phyloP scores from a whole-genome alignment of 2,888 invertebrate genomes.

The Pammene fasciana region DNA sequence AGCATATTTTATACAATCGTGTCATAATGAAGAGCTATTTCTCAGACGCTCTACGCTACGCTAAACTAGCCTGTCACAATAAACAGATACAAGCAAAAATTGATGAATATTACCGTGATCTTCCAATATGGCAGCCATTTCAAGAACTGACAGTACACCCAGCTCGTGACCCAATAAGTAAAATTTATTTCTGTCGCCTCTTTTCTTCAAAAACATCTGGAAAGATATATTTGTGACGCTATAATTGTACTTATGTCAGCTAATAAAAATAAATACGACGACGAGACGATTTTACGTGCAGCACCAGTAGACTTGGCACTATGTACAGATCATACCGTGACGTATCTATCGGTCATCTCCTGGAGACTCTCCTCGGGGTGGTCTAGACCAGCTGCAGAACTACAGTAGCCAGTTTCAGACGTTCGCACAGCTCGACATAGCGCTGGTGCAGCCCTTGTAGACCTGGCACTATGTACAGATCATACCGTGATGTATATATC shows the following conservation, averaged over 20 bases:
- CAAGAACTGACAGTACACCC: slow-evolving; percentile 61
- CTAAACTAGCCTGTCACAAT: too few species aligned
- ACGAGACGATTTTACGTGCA: too few species aligned
- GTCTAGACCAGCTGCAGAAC: slow-evolving; percentile 60
- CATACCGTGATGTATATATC: slow-evolving; percentile 47
- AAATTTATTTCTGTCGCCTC: slow-evolving; percentile 51
- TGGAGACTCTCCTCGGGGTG: slow-evolving; percentile 50
- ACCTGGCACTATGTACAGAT: not conserved
- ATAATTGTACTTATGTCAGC: too few species aligned
- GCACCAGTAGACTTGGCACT: too few species aligned
- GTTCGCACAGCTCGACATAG: not conserved
- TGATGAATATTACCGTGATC: slow-evolving; percentile 53
- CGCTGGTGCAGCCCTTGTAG: not conserved
- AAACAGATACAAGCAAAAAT: not conserved
- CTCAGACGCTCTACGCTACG: too few species aligned
- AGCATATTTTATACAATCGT: too few species aligned
- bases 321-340: slow-evolving; percentile 19
- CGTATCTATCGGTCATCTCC: slow-evolving; percentile 53
- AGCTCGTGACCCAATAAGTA: slow-evolving; percentile 63
- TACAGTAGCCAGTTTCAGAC: slow-evolving; percentile 24
- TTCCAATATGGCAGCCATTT: slow-evolving; percentile 63
- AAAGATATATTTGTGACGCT: slow-evolving; percentile 18
- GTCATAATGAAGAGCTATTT: too few species aligned
- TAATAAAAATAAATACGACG: too few species aligned
- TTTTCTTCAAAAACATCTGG: slow-evolving; percentile 55